Evolutionary conservation across 2,888 invertebrate species (phyloP).

Genomic region (Meghimatium bilineatum): DNA sequence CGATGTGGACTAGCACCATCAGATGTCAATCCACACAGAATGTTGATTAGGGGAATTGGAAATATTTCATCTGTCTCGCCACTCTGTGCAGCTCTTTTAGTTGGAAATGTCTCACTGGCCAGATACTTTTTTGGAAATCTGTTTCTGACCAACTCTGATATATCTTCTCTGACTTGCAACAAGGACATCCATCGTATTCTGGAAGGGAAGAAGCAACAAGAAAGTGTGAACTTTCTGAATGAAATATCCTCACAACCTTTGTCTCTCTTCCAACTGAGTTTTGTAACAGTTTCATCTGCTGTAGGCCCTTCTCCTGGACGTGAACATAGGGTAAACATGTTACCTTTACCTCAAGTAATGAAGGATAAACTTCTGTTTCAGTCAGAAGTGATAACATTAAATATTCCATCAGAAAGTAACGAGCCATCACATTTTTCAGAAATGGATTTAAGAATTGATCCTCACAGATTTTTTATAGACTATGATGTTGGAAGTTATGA

Average conservation of each 20-base stretch:
- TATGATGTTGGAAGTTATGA: too few relatives aligned
- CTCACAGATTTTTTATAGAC: too few relatives aligned
- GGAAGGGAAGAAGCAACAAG: not conserved
- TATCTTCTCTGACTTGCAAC: too few relatives aligned
- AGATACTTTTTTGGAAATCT: too few relatives aligned
- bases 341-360: constrained; percentile 11
- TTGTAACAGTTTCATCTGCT: constrained; percentile 21
- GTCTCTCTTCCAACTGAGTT: constrained; percentile 8
- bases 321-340: not conserved
- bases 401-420: too few relatives aligned
- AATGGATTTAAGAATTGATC: too few relatives aligned
- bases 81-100: constrained; percentile 1
- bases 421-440: not conserved
- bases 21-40: too few relatives aligned
- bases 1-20: constrained; percentile 1
- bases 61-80: not conserved
- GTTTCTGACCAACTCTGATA: constrained; percentile 8
- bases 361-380: too few relatives aligned
- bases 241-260: constrained; percentile 15
- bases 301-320: too few relatives aligned
- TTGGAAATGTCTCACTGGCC: too few relatives aligned
- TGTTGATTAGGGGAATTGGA: not conserved
- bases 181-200: not conserved
- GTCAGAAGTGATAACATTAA: too few relatives aligned
- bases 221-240: too few relatives aligned